Evolutionary conservation across 1,140 invertebrate genomes (phyloP), one percentile per base, ranked within the genome.

Genomic region (Meloidogyne chitwoodi): DNA sequence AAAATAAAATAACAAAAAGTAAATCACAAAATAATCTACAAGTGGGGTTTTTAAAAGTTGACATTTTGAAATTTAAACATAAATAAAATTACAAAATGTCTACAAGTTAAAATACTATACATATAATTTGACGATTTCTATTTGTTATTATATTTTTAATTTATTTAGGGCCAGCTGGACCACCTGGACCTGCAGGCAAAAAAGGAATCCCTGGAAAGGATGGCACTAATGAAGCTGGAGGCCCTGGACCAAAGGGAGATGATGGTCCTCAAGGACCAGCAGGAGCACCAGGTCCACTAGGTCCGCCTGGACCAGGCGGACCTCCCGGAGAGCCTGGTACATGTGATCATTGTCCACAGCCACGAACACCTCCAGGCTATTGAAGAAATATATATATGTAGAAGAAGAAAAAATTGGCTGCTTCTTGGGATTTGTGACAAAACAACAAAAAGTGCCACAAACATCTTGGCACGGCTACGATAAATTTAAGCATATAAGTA

Each of bases 271-370:
- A 78, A 56, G 85, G 86, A 70, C 82, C 83, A 41, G 31, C 74
- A 26, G 86, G 84, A 77, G 77, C 81, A 56, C 77, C 75, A 29
- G 85, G 84, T 16, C 81, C 84, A 34, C 78, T 64, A 72, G 84
- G 83, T 63, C 79, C 77, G 16, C 76, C 79, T 44, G 81, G 83
- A 29, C 65, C 77, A 41, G 48, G 65, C 31, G 83, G 83, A 68
- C 64, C 76, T 12, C 65, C 67, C 29, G 83, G 83, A 71, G 71
- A 77, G 34, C 68, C 80, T 19, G 83, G 83, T 16, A 34, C 67
- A 31, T 83, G 81, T 56, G 81, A 83, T 22, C 80, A 81, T 68
- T 83, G 81, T 65, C 82, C 81, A 27, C 63, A 61, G 48, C 79
- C 80, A 66, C 76, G 81, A 22, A 83, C 81, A 27, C 81, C 82